Evolutionary conservation across 1,140 invertebrate species (phyloP).

Genomic region (Drosophila nigromelanica): DNA sequence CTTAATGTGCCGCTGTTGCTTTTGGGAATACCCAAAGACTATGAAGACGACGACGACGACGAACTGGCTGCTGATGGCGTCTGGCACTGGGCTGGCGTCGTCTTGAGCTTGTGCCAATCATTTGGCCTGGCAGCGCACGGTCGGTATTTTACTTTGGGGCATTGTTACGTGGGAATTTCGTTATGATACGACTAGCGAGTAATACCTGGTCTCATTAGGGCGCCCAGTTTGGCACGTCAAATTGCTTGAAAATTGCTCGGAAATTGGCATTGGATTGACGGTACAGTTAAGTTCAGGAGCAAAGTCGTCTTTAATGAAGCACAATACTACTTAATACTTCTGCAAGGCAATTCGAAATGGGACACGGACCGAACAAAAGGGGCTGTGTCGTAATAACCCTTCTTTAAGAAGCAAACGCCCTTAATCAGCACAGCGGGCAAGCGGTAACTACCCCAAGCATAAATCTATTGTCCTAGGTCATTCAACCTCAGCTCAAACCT

Average conservation of each 20-base stretch:
- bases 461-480: constrained; percentile 80
- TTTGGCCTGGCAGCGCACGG: constrained; percentile 23
- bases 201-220: constrained; percentile 67
- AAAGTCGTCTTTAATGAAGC: constrained; percentile 53
- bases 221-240: constrained; percentile 58
- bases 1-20: constrained; percentile 68
- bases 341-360: constrained; percentile 59
- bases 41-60: constrained; percentile 25
- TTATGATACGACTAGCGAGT: constrained; percentile 36
- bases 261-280: constrained; percentile 54
- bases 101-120: constrained; percentile 37
- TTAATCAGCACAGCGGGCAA: constrained; percentile 79
- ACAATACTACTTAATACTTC: background rate
- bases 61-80: constrained; percentile 42
- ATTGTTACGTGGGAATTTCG: constrained; percentile 77
- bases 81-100: constrained; percentile 44
- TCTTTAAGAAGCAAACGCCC: constrained; percentile 74
- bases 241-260: constrained; percentile 73
- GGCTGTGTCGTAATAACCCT: constrained; percentile 59
- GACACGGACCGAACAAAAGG: constrained; percentile 28
- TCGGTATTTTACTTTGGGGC: constrained; percentile 75
- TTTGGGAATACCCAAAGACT: constrained; percentile 62
- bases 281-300: constrained; percentile 44
- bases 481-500: constrained; percentile 69
- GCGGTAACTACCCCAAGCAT: constrained; percentile 77